Evolutionary conservation across 1,140 invertebrate species (phyloP).

Genomic region (Calycopis cecrops): DNA sequence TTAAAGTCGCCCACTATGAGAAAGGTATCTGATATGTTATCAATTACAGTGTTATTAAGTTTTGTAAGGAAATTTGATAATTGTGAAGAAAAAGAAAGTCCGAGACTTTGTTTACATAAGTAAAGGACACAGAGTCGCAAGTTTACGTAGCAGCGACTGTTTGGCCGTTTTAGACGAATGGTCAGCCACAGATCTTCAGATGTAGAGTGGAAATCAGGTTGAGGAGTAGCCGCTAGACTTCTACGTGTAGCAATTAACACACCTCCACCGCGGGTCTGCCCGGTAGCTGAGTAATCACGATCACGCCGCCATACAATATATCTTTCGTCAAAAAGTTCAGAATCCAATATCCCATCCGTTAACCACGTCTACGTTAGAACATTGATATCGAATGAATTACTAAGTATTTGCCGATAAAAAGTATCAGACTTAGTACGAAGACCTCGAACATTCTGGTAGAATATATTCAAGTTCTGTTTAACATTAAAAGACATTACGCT

Average conservation of each 20-base stretch:
- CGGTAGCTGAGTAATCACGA: slow-evolving; percentile 24
- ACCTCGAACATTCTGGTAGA: slow-evolving; percentile 2
- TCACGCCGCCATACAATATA: slow-evolving; percentile 29
- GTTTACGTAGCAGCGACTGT: background rate
- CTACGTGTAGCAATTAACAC: background rate
- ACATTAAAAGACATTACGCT: background rate
- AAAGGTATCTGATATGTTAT: slow-evolving; percentile 2
- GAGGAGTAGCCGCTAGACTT: background rate
- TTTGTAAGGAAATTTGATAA: slow-evolving; percentile 7
- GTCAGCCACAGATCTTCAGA: background rate
- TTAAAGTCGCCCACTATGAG: slow-evolving; percentile 20
- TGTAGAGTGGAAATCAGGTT: background rate
- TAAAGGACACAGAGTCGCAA: slow-evolving; percentile 13
- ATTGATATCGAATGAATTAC: slow-evolving; percentile 24
- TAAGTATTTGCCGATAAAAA: slow-evolving; percentile 5
- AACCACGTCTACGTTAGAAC: slow-evolving; percentile 30
- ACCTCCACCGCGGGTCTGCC: slow-evolving; percentile 25
- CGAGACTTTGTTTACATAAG: slow-evolving; percentile 4
- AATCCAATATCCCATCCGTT: slow-evolving; percentile 19
- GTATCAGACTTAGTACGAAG: background rate
- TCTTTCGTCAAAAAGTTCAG: slow-evolving; percentile 24
- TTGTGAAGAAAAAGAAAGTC: background rate
- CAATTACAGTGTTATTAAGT: background rate
- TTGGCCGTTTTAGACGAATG: background rate
- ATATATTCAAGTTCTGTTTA: slow-evolving; percentile 1